Evolutionary conservation across 2,888 invertebrate genomes (phyloP), one percentile per base, ranked within the genome.

Genomic region (Amphipyra berbera): DNA sequence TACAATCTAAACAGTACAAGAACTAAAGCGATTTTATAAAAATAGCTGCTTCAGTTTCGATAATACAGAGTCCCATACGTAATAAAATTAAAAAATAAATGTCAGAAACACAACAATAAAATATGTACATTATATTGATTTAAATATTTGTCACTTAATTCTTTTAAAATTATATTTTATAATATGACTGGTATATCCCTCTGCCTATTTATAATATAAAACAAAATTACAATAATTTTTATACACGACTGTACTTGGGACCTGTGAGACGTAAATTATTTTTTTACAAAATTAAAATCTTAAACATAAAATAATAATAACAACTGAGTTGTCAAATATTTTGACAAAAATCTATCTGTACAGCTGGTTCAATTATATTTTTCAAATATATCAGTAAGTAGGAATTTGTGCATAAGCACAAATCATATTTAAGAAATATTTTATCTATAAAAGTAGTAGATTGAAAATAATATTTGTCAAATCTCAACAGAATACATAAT

Each of bases 11-110:
- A 60, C 55, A 48, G 38, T 62, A 72, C 58, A 54, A 64, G 44
- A 76, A 75, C 67, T 74, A 75, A 82, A 76, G 66, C 60, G 40
- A 61, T 66, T 61, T 49, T 42, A 73, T 53, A 54, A 73, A 68
- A 66, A 65, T 49, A 76, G 77, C 71, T 74, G 76, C 67, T 62
- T 53, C 61, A 48, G 46, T 68, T 76, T 48, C 52, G 15, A 44
- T 57, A 76, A 70, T 65, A 70, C 55, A 62, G 40, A 62, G 57
- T 68, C 65, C 44, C 74, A 67, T 61, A 69, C 47, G 44, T 57
- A 15, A 53, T 54, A 53, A 57, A 61, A 66, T 50, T 56, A 62
- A 55, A 57, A 57, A 49, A 69, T 56, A 59, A 47, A 55, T 27
- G 35, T 61, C 45, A 62, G 62, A 75, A 73, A 71, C 53, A 68